A percentile compares a stretch with the other conserved stretches of the same genome.
Evolutionary conservation across 1,140 invertebrate genomes (phyloP).

Genomic region (Trypoxylus dichotomus): DNA sequence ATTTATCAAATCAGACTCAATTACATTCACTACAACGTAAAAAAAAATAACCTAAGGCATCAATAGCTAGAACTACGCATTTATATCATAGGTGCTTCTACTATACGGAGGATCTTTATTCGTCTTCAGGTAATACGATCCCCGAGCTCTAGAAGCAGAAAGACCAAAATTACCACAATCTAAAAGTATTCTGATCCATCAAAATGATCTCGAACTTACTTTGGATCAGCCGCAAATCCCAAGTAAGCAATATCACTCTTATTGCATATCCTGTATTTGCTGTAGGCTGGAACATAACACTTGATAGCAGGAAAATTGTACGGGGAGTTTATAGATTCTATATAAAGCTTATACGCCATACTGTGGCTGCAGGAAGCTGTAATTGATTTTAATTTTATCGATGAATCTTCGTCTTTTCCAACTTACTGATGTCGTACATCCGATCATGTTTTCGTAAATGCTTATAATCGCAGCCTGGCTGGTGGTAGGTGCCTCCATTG

Average conservation of each 20-base stretch:
- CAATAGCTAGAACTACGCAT: too few relatives aligned
- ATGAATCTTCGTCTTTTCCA: too few relatives aligned
- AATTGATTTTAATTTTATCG: too few relatives aligned
- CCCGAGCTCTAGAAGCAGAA: neutral
- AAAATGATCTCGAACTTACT: neutral
- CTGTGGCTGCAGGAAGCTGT: neutral
- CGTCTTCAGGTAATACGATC: neutral
- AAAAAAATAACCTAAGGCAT: too few relatives aligned
- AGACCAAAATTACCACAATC: neutral
- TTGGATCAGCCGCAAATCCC: neutral
- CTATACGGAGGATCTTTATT: neutral
- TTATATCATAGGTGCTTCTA: neutral
- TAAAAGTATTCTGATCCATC: too few relatives aligned
- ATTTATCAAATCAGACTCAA: too few relatives aligned
- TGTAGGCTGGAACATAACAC: neutral
- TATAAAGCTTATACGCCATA: neutral
- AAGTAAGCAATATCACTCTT: neutral
- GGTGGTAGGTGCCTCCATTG: conserved; percentile 74
- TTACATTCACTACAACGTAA: too few relatives aligned
- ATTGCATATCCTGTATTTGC: neutral
- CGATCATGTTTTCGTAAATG: neutral
- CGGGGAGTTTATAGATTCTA: neutral
- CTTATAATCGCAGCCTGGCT: conserved; percentile 70
- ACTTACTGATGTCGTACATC: too few relatives aligned
- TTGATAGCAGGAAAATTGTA: neutral